Evolutionary conservation across 2,888 invertebrate species (phyloP).

Genomic region (Chironomus riparius): DNA sequence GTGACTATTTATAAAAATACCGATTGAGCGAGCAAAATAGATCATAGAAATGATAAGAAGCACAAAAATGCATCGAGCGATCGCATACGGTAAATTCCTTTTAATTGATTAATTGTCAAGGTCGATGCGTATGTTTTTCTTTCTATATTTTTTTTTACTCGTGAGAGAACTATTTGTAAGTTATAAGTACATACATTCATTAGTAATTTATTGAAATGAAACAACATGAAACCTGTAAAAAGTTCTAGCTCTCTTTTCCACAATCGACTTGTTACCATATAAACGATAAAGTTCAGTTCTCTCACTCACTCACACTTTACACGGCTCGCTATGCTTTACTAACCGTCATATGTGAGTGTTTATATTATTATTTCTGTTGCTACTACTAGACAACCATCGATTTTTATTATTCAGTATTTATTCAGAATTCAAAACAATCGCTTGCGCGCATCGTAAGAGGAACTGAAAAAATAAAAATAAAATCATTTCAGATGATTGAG

Average conservation of each 20-base stretch:
- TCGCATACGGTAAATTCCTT: background rate
- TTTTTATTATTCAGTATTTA: conserved; percentile 5
- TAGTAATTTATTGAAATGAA: too few relatives aligned
- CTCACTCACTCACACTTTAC: background rate
- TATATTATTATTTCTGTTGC: background rate
- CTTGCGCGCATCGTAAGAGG: background rate
- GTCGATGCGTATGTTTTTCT: background rate
- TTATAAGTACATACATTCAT: background rate
- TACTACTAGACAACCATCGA: background rate
- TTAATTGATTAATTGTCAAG: background rate
- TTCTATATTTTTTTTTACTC: background rate
- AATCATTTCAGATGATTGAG: background rate
- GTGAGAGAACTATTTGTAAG: background rate
- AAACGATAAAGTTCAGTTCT: background rate
- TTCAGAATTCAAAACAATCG: conserved; percentile 17
- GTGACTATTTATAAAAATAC: too few relatives aligned
- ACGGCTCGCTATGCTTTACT: too few relatives aligned
- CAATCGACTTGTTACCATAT: background rate
- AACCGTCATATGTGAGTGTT: background rate
- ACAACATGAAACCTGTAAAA: too few relatives aligned
- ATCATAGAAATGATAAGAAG: background rate
- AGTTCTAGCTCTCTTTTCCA: background rate
- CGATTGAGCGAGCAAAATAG: background rate
- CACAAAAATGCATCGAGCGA: background rate
- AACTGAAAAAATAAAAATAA: background rate